Conservation (phyloP, 1,140 invertebrate genomes). For the Argopecten irradians region DNA sequence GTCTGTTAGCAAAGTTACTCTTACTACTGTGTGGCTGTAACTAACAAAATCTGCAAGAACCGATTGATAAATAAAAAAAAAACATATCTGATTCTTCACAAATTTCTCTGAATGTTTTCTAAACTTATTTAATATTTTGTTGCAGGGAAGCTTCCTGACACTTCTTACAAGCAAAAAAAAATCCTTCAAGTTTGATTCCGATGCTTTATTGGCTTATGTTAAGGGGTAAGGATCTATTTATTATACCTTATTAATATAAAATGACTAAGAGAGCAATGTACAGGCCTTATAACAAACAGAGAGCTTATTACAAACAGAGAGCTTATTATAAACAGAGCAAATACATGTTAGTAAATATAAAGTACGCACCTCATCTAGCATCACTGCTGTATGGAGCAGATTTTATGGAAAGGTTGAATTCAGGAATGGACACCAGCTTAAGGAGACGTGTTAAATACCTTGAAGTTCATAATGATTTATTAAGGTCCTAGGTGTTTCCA, state of each 20-base stretch:
- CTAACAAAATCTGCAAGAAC: background rate
- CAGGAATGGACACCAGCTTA: too few relatives aligned
- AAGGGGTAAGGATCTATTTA: background rate
- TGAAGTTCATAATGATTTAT: background rate
- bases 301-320: too few relatives aligned
- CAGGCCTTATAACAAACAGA: too few relatives aligned
- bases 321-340: too few relatives aligned
- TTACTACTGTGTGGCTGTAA: conserved; percentile 36
- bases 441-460: background rate
- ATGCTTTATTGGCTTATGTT: background rate
- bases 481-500: background rate
- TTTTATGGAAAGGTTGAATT: too few relatives aligned
- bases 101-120: background rate
- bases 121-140: background rate
- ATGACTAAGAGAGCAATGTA: too few relatives aligned
- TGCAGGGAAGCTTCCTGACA: background rate
- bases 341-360: too few relatives aligned
- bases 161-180: background rate
- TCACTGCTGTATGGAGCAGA: too few relatives aligned
- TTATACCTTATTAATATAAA: too few relatives aligned
- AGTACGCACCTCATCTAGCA: too few relatives aligned
- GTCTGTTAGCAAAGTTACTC: conserved; percentile 34
- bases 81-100: too few relatives aligned
- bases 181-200: background rate
- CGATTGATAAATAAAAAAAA: background rate